Conservation (phyloP, 1,140 invertebrate species). For the Heliconius hermathena region DNA sequence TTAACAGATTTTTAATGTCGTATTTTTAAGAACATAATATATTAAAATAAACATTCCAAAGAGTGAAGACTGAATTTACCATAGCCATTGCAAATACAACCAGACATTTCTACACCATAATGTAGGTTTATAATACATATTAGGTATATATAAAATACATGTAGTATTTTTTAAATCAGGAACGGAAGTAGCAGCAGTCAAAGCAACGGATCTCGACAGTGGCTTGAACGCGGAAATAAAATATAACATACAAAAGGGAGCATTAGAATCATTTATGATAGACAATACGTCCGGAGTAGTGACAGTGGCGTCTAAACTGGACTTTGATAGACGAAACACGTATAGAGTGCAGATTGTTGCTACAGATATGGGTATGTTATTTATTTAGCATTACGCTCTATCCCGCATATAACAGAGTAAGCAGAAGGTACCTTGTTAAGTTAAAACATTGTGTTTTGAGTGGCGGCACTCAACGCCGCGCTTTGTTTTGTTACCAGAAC, state of each 20-base stretch:
- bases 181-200: slow-evolving; percentile 86
- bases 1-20: no score
- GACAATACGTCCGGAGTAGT: slow-evolving; percentile 89
- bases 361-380: slow-evolving; percentile 86
- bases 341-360: slow-evolving; percentile 92
- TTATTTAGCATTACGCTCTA: not conserved
- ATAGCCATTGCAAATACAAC: no score
- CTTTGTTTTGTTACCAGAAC: no score
- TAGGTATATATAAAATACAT: not conserved
- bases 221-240: slow-evolving; percentile 91
- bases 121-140: no score
- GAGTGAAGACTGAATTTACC: no score
- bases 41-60: no score
- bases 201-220: slow-evolving; percentile 91
- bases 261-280: slow-evolving; percentile 92
- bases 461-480: no score
- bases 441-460: not conserved
- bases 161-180: slow-evolving; percentile 63
- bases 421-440: no score
- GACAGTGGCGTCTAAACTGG: slow-evolving; percentile 89
- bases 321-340: slow-evolving; percentile 90
- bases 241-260: slow-evolving; percentile 91
- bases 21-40: no score
- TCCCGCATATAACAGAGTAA: no score
- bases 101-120: no score